Conservation (phyloP, 1,140 invertebrate species). For the Episyrphus balteatus region DNA sequence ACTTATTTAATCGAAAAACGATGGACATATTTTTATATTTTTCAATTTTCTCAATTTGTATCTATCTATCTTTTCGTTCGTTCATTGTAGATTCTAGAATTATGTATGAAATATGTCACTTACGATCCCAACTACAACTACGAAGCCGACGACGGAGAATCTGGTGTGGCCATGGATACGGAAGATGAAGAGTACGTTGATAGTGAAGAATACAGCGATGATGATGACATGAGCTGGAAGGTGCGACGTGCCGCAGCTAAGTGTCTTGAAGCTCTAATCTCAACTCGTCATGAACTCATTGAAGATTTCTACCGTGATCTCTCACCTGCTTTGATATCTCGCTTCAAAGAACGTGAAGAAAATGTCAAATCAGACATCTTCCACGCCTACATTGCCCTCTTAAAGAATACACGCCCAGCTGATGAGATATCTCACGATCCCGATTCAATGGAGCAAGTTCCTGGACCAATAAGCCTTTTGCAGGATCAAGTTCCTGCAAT, state of each 20-base stretch:
- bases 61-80: no score
- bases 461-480: conserved; percentile 52
- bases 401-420: conserved; percentile 74
- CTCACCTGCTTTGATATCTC: conserved; percentile 76
- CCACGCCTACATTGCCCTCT: conserved; percentile 87
- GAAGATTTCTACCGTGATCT: conserved; percentile 81
- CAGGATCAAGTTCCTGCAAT: conserved; percentile 54
- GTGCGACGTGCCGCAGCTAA: conserved; percentile 89
- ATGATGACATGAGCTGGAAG: conserved; percentile 99
- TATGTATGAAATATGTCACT: conserved; percentile 87
- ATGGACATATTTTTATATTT: no score
- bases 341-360: conserved; percentile 97
- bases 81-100: conserved; percentile 62
- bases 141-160: conserved; percentile 56
- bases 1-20: no score
- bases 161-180: conserved; percentile 51
- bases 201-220: conserved; percentile 93
- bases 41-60: no score
- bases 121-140: conserved; percentile 99
- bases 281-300: conserved; percentile 81
- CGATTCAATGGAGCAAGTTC: conserved; percentile 64
- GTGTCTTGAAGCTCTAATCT: conserved; percentile 90
- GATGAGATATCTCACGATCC: conserved; percentile 52
- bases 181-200: conserved; percentile 58
- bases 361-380: conserved; percentile 98